Evolutionary conservation across 2,797 vertebrate species (phyloP).

Genomic region (Triplophysa bombifrons): DNA sequence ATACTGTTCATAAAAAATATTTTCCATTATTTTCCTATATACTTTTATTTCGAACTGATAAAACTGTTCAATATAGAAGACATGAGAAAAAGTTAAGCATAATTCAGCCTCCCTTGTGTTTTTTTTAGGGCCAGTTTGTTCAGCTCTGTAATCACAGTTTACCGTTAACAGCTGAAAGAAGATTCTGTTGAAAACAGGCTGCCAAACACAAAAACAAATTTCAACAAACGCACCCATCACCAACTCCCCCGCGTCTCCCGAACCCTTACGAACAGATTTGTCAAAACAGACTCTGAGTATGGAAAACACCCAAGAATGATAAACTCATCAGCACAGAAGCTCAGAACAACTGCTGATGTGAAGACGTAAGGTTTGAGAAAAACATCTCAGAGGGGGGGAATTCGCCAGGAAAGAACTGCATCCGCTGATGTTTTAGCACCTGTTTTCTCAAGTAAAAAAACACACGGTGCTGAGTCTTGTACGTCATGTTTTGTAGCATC

Average conservation of each 20-base stretch:
- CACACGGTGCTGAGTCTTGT: background rate
- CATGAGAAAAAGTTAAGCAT: background rate
- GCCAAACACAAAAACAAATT: slow-evolving; percentile 26
- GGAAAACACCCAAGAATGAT: slow-evolving; percentile 45
- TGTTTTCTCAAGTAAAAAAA: background rate
- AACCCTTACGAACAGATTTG: slow-evolving; percentile 40
- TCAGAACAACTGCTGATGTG: slow-evolving; percentile 29
- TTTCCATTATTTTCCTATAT: no score
- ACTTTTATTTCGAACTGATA: no score
- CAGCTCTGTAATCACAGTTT: slow-evolving; percentile 19
- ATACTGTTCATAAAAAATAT: no score
- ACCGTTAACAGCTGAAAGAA: slow-evolving; percentile 29
- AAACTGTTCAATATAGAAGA: no score
- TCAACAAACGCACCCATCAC: slow-evolving; percentile 28
- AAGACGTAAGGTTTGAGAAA: slow-evolving; percentile 29
- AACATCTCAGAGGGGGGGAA: background rate
- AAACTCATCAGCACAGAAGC: slow-evolving; percentile 44
- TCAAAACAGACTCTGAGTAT: slow-evolving; percentile 48
- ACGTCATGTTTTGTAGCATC: background rate
- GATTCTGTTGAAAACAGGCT: slow-evolving; percentile 20
- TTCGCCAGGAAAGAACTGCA: background rate
- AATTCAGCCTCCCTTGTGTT: background rate
- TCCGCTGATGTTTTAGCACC: background rate
- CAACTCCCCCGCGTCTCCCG: slow-evolving; percentile 19
- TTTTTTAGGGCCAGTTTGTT: background rate